Base-by-base conservation (phyloP, 2,888 invertebrate species). In the Bruchidius siliquastri region DNA sequence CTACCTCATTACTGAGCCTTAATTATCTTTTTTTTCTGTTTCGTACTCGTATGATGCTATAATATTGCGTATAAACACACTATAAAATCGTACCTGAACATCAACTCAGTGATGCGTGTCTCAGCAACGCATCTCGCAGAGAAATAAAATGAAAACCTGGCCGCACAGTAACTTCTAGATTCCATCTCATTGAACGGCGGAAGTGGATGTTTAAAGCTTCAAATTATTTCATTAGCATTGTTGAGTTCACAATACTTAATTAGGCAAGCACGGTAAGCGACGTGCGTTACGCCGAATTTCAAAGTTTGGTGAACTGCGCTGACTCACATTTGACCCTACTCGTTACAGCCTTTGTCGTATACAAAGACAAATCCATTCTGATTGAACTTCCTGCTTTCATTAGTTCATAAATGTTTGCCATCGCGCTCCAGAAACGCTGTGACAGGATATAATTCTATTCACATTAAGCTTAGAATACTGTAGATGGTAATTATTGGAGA, bases 181-280 rank as follows among this genome's bases (percentile, higher is more conserved):
- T 49, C 49, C 49, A 49, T 49, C 49, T 80, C 49, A 18, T 49
- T 49, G 49, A 49, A 13, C 49, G 81, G 80, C 84, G 84, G 85
- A 85, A 84, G 85, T 85, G 80, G 81, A 83, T 82, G 79, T 85
- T 85, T 85, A 84, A 83, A 82, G 82, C 74, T 81, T 82, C 83
- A 80, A 84, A 85, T 85, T 85, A 84, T 85, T 82, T 84, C 84
- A 85, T 85, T 85, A 83, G 84, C 84, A 84, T 85, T 84, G 84
- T 84, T 84, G 83, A 30, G 71, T 71, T 71, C 13, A 49, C 49
- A 49, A 49, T 49, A 3, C 13, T 49, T 49, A 49, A 49, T 49
- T 49, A 49, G 6, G 13, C 49, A 18, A 49, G 10, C 49, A 49
- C 49, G 10, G 49, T 49, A 49, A 49, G 1, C 1, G 8, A 49